Conservation (phyloP, 2,113 vertebrate genomes). For the Brevimyrus niger region DNA sequence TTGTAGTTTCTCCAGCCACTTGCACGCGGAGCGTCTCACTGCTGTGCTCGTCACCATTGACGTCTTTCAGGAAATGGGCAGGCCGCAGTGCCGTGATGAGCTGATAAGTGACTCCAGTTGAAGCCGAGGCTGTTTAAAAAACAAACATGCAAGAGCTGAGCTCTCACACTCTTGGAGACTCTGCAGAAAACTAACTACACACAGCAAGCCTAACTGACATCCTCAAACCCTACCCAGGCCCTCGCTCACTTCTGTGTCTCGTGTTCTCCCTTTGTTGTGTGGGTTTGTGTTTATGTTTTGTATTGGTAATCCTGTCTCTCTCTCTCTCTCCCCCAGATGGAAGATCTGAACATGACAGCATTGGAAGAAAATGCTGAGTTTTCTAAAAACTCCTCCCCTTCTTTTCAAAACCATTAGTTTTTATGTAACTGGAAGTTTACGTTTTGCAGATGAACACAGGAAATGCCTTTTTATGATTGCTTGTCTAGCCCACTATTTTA, state of each 20-base stretch:
- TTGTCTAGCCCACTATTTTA: background rate
- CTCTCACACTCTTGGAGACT: background rate
- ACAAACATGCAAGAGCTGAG: background rate
- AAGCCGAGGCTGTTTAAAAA: background rate
- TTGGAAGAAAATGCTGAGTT: slow-evolving; percentile 31
- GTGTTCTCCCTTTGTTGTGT: background rate
- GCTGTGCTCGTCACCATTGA: background rate
- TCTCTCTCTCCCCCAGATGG: slow-evolving; percentile 29
- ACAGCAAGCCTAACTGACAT: background rate
- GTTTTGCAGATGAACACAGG: background rate
- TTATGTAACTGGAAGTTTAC: background rate
- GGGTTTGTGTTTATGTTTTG: background rate
- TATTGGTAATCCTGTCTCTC: background rate
- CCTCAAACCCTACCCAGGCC: background rate
- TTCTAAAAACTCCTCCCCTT: background rate
- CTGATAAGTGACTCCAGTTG: background rate
- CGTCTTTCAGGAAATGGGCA: background rate
- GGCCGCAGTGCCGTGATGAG: background rate
- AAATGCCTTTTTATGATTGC: background rate
- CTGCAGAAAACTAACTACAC: background rate
- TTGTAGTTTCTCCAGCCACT: background rate
- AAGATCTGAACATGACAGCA: slow-evolving; percentile 11
- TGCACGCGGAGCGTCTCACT: background rate
- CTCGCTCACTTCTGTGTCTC: background rate
- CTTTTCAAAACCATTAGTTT: background rate